These are phyloP conservation scores for Eretmochelys imbricata DNA, from an alignment of 2,113 vertebrate species.

Conservation along the genomic window DNA sequence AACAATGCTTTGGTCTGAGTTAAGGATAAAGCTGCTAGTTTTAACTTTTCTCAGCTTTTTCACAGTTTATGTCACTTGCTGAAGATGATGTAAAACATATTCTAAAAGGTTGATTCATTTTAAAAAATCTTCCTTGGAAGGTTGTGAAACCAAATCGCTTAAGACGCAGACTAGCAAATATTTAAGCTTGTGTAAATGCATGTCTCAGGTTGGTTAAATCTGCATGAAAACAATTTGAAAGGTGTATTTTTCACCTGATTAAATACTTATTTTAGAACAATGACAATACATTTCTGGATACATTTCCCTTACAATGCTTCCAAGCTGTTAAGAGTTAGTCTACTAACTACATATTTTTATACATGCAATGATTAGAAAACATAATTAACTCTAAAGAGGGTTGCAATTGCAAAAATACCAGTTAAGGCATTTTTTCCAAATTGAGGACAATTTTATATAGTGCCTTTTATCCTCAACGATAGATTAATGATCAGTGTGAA, in stretches of 20 bases:
- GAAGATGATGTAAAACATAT: neutral
- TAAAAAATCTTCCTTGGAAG: neutral
- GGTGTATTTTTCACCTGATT: slow-evolving; percentile 28
- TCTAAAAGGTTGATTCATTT: neutral
- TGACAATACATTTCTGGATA: neutral
- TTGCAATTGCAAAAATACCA: neutral
- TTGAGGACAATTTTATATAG: neutral
- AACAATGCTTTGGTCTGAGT: neutral
- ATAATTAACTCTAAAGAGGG: neutral
- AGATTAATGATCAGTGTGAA: neutral
- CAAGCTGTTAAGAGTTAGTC: neutral
- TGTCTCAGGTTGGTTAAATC: slow-evolving; percentile 44
- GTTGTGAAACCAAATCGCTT: slow-evolving; percentile 37
- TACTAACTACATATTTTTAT: neutral
- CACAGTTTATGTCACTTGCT: slow-evolving; percentile 32
- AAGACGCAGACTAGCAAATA: slow-evolving; percentile 32
- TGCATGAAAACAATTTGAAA: slow-evolving; percentile 53
- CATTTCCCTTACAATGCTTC: neutral
- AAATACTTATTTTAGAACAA: slow-evolving; percentile 28
- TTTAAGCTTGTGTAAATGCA: slow-evolving; percentile 45
- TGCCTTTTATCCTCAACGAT: neutral
- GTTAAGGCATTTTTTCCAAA: neutral
- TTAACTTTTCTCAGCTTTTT: slow-evolving; percentile 30
- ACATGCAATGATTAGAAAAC: neutral
- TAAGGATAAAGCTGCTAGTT: neutral